Conservation (phyloP, 2,113 vertebrate species). For the Dasyprocta punctata region DNA sequence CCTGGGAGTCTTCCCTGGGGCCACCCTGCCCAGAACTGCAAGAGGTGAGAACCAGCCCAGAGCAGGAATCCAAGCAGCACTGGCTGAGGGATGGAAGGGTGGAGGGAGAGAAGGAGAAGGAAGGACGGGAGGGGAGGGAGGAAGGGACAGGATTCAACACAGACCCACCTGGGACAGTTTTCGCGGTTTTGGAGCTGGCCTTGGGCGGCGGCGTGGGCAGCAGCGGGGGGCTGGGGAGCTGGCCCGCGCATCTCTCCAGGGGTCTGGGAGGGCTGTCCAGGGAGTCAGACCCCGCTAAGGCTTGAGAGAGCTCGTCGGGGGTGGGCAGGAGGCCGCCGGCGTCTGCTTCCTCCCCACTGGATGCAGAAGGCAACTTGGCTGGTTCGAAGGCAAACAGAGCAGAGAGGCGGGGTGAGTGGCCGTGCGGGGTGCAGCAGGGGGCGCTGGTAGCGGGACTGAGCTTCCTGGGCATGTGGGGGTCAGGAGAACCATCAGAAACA, state of each 20-base stretch:
- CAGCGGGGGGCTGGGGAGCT: conserved; percentile 86
- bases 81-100: neutral
- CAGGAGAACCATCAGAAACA: rapidly evolving
- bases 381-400: conserved; percentile 71
- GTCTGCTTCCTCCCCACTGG: conserved; percentile 80
- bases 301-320: conserved; percentile 85
- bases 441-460: neutral
- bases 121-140: too few relatives aligned
- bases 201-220: conserved; percentile 87
- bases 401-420: neutral
- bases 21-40: neutral
- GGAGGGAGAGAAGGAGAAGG: too few relatives aligned
- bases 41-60: neutral
- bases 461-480: neutral
- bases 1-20: neutral
- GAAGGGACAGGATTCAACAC: rapidly evolving
- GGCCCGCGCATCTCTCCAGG: conserved; percentile 83
- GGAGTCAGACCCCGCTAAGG: conserved; percentile 87
- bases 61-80: neutral
- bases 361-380: conserved; percentile 84
- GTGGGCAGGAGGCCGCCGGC: conserved; percentile 67
- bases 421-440: rapidly evolving
- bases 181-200: conserved; percentile 84
- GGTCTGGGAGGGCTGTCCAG: conserved; percentile 83
- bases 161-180: conserved; percentile 85